Percentiles rank a stretch among this genome's conserved stretches.
Conservation (phyloP, 2,797 vertebrate genomes). For the Eulemur mongoz region DNA sequence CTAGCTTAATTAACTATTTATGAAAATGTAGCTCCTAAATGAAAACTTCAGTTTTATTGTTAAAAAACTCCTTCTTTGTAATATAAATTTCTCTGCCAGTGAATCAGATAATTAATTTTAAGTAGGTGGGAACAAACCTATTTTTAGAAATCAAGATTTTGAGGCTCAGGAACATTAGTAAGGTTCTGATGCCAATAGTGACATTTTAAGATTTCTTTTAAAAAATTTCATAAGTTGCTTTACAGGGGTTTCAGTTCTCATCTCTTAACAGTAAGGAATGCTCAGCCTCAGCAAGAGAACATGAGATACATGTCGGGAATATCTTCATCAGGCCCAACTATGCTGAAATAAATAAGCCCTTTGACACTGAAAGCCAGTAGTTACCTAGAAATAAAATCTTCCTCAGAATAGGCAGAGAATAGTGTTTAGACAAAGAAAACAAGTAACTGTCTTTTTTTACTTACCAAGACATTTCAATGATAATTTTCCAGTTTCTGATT, state of each 20-base stretch:
- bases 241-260: neutral
- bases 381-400: neutral
- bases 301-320: neutral
- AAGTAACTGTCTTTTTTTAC: neutral
- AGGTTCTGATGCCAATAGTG: conserved; percentile 5
- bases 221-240: neutral
- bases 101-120: conserved; percentile 25
- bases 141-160: conserved; percentile 57
- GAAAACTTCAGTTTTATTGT: conserved; percentile 13
- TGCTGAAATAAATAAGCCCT: neutral
- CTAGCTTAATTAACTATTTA: conserved; percentile 27
- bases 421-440: neutral
- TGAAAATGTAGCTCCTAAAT: conserved; percentile 15
- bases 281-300: neutral
- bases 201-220: conserved; percentile 28
- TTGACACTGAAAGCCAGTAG: neutral
- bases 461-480: neutral
- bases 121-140: neutral
- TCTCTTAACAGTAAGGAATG: neutral
- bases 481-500: conserved; percentile 8
- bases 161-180: neutral
- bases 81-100: neutral
- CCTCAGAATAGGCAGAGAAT: neutral
- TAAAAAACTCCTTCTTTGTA: neutral
- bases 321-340: neutral